Evolutionary conservation across 2,113 vertebrate genomes (phyloP), one percentile per base, ranked within the genome.

Genomic region (Myrmecophaga tridactyla): DNA sequence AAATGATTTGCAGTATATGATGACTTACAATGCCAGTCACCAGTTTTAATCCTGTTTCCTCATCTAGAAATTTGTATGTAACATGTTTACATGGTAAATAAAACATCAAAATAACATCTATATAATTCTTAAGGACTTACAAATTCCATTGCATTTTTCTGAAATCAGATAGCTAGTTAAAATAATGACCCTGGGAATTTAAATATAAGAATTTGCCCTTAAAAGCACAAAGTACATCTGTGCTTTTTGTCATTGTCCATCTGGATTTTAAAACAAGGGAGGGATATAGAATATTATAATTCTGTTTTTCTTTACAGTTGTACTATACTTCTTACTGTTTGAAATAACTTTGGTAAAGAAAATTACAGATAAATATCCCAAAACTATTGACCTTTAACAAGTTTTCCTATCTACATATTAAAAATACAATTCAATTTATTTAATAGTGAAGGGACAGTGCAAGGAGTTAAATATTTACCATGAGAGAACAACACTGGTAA

Each of bases 391-490:
- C 92, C 90, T 97, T 97, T 97, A 95, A 48, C 89, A 96, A 97
- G 93, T 96, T 98, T 97, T 96, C 77, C 89, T 70, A 51, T 97
- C 87, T 96, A 41, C 94, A 83, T 5, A 93, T 98, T 81, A 97
- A 97, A 76, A 98, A 98, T 98, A 96, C 86, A 92, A 87, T 98
- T 98, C 96, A 97, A 92, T 98, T 98, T 98, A 96, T 88, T 96
- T 95, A 98, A 94, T 69, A 94, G 92, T 86, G 82, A 98, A 86
- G 90, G 77, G 63, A 96, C 67, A 78, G 96, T 96, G 84, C 56
- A 97, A 98, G 97, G 97, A 98, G 98, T 98, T 98, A 98, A 98
- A 98, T 98, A 98, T 98, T 98, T 98, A 98, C 98, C 69, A 41
- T 96, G 97, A 98, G 98, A 98, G 97, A 98, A 98, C 98, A 98